phyloP scores from a whole-genome alignment of 1,140 invertebrate genomes.

The Bombus difficillimus region DNA sequence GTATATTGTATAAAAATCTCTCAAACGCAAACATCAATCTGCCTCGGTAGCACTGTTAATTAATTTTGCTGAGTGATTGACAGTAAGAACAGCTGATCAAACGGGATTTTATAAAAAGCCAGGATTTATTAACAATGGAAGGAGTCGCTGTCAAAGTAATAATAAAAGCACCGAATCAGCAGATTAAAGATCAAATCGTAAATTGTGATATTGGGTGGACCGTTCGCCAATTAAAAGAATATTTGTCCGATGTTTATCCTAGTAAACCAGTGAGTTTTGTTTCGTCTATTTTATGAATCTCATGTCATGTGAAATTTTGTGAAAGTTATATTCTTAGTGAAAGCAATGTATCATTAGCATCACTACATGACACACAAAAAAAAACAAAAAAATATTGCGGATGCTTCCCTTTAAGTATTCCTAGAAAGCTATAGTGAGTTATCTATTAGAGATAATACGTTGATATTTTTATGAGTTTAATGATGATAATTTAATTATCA shows the following conservation, averaged over 20 bases:
- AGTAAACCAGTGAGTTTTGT: conserved; percentile 91
- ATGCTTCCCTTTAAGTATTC: neutral
- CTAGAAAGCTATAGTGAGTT: neutral
- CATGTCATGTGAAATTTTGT: conserved; percentile 81
- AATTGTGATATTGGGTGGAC: conserved; percentile 93
- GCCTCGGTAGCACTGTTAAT: conserved; percentile 38
- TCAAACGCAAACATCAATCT: neutral
- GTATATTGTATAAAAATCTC: neutral
- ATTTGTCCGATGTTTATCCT: conserved; percentile 92
- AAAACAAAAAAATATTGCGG: neutral
- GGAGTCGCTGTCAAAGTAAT: conserved; percentile 87
- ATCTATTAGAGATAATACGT: neutral
- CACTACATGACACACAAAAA: neutral
- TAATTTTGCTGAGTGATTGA: conserved; percentile 15
- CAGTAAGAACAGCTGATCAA: conserved; percentile 52
- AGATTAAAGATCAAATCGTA: conserved; percentile 93
- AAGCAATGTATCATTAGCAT: conserved; percentile 14
- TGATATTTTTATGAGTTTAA: neutral
- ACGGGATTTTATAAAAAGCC: neutral
- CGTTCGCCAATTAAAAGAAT: conserved; percentile 91
- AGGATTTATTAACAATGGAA: conserved; percentile 72
- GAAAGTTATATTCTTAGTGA: conserved; percentile 80
- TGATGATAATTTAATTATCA: conserved; percentile 2
- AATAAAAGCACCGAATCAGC: conserved; percentile 94
- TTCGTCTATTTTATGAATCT: conserved; percentile 46